Percentiles rank a stretch among this genome's conserved stretches.
Conservation (phyloP, 2,113 vertebrate species). For the Lepus europaeus region DNA sequence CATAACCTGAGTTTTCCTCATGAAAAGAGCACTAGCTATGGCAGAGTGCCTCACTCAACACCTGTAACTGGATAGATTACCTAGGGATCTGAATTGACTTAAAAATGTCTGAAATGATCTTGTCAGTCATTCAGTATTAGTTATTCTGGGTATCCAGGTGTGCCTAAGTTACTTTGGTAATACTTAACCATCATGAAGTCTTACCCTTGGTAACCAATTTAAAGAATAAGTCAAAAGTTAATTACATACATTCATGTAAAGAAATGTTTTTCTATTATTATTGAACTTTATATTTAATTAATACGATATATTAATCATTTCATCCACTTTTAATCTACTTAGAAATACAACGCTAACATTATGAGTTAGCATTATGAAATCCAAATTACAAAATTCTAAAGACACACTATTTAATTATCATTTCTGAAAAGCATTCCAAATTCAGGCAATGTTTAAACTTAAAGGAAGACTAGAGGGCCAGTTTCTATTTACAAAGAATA, state of each 20-base stretch:
- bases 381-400: conserved; percentile 43
- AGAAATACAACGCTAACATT: neutral
- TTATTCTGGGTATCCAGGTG: neutral
- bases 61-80: too few species aligned
- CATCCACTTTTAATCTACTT: neutral
- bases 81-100: neutral
- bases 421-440: conserved; percentile 40
- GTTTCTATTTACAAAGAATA: conserved; percentile 46
- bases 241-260: neutral
- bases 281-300: neutral
- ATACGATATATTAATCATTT: neutral
- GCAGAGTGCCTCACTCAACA: neutral
- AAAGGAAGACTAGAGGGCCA: conserved; percentile 21
- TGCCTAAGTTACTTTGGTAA: neutral
- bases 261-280: neutral
- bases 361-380: neutral
- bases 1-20: neutral
- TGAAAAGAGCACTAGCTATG: neutral
- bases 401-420: neutral
- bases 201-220: neutral
- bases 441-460: conserved; percentile 55
- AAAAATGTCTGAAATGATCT: neutral
- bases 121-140: neutral
- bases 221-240: neutral
- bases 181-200: neutral